Conservation (phyloP, 2,797 vertebrate genomes). For the Poecilia velifera region DNA sequence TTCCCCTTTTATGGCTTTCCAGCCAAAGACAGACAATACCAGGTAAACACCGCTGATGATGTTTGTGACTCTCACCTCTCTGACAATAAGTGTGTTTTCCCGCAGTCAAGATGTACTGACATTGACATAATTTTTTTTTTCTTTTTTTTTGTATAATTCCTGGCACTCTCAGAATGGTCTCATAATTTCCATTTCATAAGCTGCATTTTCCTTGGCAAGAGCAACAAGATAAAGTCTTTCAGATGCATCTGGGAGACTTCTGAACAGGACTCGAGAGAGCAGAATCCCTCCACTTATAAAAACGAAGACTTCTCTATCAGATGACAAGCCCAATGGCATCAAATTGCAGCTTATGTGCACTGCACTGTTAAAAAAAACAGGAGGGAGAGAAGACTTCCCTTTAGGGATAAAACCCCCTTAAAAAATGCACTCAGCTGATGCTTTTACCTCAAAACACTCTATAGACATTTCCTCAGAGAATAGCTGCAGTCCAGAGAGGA, state of each 20-base stretch:
- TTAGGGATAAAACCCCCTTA: constrained; percentile 59
- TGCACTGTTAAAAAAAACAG: constrained; percentile 2
- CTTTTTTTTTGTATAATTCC: constrained; percentile 56
- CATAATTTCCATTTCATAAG: constrained; percentile 87
- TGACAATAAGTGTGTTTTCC: constrained; percentile 40
- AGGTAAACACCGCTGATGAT: constrained; percentile 28
- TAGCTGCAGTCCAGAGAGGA: constrained; percentile 48
- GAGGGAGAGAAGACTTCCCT: constrained; percentile 29
- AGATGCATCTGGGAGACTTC: constrained; percentile 78
- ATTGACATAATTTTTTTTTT: constrained; percentile 62
- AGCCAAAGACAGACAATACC: not conserved
- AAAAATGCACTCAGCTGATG: constrained; percentile 70
- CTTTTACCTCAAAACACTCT: constrained; percentile 66
- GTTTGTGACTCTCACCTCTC: constrained; percentile 19
- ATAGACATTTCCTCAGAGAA: constrained; percentile 46
- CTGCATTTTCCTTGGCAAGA: constrained; percentile 82
- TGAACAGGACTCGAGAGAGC: constrained; percentile 72
- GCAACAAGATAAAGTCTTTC: constrained; percentile 73
- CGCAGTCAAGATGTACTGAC: constrained; percentile 58
- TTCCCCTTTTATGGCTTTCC: constrained; percentile 43
- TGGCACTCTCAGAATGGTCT: constrained; percentile 79
- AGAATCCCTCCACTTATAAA: constrained; percentile 55
- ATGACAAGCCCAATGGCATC: constrained; percentile 53
- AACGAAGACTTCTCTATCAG: constrained; percentile 41
- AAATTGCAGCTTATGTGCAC: constrained; percentile 37